A percentile compares a stretch with the other conserved stretches of the same genome.
These are phyloP conservation scores for Florisuga fusca DNA, from an alignment of 2,797 vertebrate genomes.

Conservation along the genomic window DNA sequence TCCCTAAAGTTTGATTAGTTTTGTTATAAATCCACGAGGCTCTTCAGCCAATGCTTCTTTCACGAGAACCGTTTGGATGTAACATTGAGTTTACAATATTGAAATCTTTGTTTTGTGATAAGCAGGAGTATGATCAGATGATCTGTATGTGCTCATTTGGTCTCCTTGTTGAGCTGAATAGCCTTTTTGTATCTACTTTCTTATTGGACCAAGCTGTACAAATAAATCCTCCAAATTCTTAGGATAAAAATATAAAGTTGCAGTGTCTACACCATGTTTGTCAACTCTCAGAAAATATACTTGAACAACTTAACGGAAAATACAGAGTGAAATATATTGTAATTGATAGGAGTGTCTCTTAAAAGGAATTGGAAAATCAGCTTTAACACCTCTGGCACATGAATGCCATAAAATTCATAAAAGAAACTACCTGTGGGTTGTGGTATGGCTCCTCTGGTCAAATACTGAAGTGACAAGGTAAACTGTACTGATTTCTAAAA, in stretches of 20 bases:
- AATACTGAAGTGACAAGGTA: not conserved
- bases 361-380: not conserved
- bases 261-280: not conserved
- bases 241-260: not conserved
- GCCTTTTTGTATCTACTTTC: not conserved
- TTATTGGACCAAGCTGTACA: not conserved
- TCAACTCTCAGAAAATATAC: not conserved
- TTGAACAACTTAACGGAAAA: not conserved
- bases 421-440: not conserved
- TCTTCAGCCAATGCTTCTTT: not conserved
- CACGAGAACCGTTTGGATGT: not conserved
- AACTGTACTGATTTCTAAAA: not conserved
- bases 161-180: not conserved
- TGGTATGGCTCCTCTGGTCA: not conserved
- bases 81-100: not conserved
- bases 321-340: not conserved
- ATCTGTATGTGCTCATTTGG: not conserved
- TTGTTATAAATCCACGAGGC: not conserved
- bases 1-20: not conserved
- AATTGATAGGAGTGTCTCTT: not conserved
- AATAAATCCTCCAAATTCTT: not conserved
- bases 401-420: not conserved
- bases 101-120: not conserved
- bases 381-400: not conserved
- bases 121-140: conserved; percentile 8